Conservation (phyloP, 2,113 vertebrate genomes). For the Scytalopus superciliaris region DNA sequence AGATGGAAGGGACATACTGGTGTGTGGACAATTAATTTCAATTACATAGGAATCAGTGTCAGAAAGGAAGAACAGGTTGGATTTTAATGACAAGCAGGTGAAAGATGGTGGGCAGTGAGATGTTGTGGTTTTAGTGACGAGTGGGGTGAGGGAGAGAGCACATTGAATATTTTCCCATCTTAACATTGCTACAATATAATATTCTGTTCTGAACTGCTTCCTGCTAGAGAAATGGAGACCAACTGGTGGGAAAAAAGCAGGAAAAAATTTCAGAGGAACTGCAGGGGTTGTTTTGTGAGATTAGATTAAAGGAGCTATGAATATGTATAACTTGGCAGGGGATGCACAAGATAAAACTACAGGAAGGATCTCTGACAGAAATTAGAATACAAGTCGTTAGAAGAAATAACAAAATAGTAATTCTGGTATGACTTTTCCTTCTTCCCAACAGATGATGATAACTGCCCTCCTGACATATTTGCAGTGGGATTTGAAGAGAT, state of each 20-base stretch:
- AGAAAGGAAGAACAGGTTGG: background rate
- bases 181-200: background rate
- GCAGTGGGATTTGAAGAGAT: conserved; percentile 85
- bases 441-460: conserved; percentile 63
- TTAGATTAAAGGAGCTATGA: conserved; percentile 52
- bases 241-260: conserved; percentile 26
- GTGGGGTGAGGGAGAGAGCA: background rate
- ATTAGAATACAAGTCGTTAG: background rate
- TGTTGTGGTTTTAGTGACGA: background rate
- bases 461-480: conserved; percentile 77
- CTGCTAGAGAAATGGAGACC: conserved; percentile 22
- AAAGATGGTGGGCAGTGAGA: background rate
- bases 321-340: conserved; percentile 40
- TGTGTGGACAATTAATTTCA: background rate
- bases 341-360: background rate
- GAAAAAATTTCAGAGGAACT: conserved; percentile 19
- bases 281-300: conserved; percentile 49
- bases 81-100: background rate
- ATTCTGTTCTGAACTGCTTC: conserved; percentile 3
- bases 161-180: background rate
- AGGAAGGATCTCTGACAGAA: conserved; percentile 28
- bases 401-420: conserved; percentile 2
- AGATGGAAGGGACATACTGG: background rate
- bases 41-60: background rate
- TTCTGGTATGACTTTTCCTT: background rate